Base-by-base conservation (phyloP, 2,113 vertebrate genomes). In the Dromiciops gliroides region DNA sequence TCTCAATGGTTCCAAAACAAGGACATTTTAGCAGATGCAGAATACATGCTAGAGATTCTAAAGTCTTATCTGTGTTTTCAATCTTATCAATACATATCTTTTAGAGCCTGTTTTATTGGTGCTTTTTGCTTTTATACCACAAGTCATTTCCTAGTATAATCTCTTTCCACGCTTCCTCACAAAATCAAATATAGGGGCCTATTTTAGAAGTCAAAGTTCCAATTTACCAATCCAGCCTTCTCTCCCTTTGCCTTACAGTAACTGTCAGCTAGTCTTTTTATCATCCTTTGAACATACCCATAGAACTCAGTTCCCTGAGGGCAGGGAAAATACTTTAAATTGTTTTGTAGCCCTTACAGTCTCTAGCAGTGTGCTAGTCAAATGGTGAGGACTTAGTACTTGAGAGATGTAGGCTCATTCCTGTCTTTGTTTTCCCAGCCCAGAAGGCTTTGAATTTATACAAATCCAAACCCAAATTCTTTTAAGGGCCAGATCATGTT, bases 1-100 rank as follows among this genome's bases (percentile, higher is more conserved):
- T 95, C 91, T 94, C 94, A 91, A 26, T 90, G 92, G 95, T 92
- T 67, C 28, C 93, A 90, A 94, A 50, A 90, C 51, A 56, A 8
- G 2, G 12, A 11, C 92, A 51, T 93, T 96, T 95, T 88, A 50
- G 92, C 28, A 67, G 89, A 92, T 5, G 50, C 7, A 22, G 16
- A 7, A 67, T 89, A 90, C 8, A 8, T 92, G 31, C 23, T 92
- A 51, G 93, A 49, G 97, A 93, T 83, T 83, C 25, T 9, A 91
- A n/a, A 19, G 19, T 12, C 19, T 95, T 95, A 44, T 44, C n/a
- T 83, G n/a, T 83, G 37, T 44, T 83, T 83, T 44, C 19, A 83
- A 67, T 67, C 19, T 83, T 22, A 44, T 96, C 28, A 50, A 47
- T 49, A 95, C 16, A 48, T 92, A 12, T n/a, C 75, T 91, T 52